Evolutionary conservation across 2,888 invertebrate genomes (phyloP).

Genomic region (Lasioglossum lativentre): DNA sequence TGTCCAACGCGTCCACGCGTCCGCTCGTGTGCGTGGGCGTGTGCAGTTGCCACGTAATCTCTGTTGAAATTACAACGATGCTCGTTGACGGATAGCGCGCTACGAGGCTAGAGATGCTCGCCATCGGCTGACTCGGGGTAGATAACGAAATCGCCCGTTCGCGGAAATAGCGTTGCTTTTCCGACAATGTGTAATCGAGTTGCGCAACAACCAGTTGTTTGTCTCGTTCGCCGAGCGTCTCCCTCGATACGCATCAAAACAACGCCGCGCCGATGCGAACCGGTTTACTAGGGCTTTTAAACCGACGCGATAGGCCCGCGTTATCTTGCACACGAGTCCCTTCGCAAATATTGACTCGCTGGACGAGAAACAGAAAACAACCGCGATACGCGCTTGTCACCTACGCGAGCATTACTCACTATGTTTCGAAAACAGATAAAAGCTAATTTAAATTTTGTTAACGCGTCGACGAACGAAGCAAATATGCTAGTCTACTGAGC

Average conservation of each 20-base stretch:
- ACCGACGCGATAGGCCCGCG: constrained; percentile 32
- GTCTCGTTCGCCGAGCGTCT: not conserved
- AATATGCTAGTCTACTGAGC: no score
- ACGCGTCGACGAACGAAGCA: no score
- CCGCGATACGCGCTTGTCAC: no score
- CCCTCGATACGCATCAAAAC: constrained; percentile 23
- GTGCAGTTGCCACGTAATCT: not conserved
- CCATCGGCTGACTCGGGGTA: not conserved
- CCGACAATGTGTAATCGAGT: not conserved
- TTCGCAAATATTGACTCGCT: not conserved
- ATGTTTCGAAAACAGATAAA: not conserved
- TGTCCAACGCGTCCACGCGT: not conserved
- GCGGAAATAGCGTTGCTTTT: not conserved
- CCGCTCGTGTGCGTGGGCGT: not conserved
- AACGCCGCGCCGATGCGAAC: not conserved
- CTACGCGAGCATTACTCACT: not conserved
- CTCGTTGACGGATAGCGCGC: not conserved
- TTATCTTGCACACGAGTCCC: constrained; percentile 13
- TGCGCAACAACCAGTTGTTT: constrained; percentile 40
- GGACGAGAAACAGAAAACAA: not conserved
- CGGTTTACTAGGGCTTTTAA: not conserved
- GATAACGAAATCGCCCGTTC: constrained; percentile 4
- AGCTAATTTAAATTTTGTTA: no score
- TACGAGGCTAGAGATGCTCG: not conserved
- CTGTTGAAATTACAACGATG: not conserved